Evolutionary conservation across 2,888 invertebrate genomes (phyloP), one percentile per base, ranked within the genome.

Genomic region (Congeria kusceri): DNA sequence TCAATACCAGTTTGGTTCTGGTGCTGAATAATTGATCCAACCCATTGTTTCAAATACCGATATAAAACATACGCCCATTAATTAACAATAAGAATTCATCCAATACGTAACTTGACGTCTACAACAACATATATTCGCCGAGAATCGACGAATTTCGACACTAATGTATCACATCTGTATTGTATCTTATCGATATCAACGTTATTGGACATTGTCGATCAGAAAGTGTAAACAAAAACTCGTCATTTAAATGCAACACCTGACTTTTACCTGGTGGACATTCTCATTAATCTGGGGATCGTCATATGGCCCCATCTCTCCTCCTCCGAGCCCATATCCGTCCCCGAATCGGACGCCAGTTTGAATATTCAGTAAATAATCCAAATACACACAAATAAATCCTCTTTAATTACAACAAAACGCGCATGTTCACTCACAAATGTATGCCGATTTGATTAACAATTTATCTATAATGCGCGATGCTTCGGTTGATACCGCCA

Each of bases 191-290:
- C 39, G 39, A 39, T 39, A 39, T 39, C 1, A 39, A 39, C 53
- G 4, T 23, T 53, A 53, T 53, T 9, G 53, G n/a, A 53, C 20
- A 23, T 53, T 20, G 25, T 53, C 5, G 25, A 11, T 2, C 23
- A 25, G 1, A 13, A 53, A 53, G 20, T 53, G 65, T 65, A 65
- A 65, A 65, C 65, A 65, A 28, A 65, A 27, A 20, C 23, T 29
- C 32, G 65, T 29, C 72, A 65, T 73, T 66, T 76, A 65, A 56
- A 74, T 58, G 39, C 39, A 58, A 63, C 67, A 73, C 66, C 66
- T 66, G 66, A 67, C 59, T 47, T 39, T 75, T 80, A 88, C 88
- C 88, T 88, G 75, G 87, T 85, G 5, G 87, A 87, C 63, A 87
- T 74, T 63, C 87, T 78, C 71, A 80, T 86, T 25, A 86, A 76